Evolutionary conservation across 1,140 invertebrate species (phyloP).

Genomic region (Oreohelix idahoensis): DNA sequence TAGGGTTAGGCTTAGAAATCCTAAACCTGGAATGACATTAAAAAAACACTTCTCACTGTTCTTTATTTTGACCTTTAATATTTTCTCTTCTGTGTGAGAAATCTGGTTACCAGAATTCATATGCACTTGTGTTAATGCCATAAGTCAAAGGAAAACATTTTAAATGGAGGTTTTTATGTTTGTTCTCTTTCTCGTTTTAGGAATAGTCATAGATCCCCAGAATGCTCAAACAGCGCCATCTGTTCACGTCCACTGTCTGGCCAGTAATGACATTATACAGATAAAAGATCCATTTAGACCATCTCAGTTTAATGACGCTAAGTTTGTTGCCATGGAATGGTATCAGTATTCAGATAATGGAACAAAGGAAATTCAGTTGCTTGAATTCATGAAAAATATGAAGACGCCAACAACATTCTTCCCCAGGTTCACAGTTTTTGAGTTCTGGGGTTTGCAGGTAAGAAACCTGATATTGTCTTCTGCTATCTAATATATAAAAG

Average conservation of each 20-base stretch:
- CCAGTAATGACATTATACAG: background rate
- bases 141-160: too few relatives aligned
- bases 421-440: background rate
- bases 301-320: background rate
- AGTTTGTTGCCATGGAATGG: background rate
- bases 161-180: background rate
- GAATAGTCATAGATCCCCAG: background rate
- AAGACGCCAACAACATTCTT: background rate
- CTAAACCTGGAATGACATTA: too few relatives aligned
- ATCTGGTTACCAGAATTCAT: too few relatives aligned
- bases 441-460: background rate
- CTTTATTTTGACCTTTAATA: too few relatives aligned
- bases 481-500: too few relatives aligned
- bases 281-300: background rate
- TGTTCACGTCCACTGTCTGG: background rate
- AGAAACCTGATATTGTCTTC: background rate
- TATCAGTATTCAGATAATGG: background rate
- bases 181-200: background rate
- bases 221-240: background rate
- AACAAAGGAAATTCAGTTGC: background rate
- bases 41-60: too few relatives aligned
- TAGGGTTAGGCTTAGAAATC: too few relatives aligned
- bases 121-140: too few relatives aligned
- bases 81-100: too few relatives aligned
- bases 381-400: background rate